These are phyloP conservation scores for Aphodius sticticus DNA, from an alignment of 2,888 invertebrate genomes.

Conservation along the genomic window DNA sequence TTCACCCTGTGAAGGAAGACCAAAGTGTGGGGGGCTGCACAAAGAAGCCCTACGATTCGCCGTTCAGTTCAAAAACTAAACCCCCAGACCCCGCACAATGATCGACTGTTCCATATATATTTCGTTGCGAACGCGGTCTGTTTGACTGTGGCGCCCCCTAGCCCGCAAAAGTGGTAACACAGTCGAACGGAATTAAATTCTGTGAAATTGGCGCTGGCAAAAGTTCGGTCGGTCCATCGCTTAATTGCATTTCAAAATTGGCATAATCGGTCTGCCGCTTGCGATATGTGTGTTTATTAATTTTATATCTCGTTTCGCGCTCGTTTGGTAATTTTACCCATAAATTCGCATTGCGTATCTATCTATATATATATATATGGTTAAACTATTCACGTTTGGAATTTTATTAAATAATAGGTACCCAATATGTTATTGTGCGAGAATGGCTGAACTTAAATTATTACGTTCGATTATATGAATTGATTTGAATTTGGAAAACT, in stretches of 20 bases:
- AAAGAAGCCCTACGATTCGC: background rate
- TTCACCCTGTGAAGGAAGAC: background rate
- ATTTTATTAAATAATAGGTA: too few species aligned
- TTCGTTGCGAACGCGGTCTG: background rate
- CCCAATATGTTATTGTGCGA: too few species aligned
- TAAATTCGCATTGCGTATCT: background rate
- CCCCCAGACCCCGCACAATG: background rate
- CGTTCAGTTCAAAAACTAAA: background rate
- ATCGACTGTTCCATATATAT: background rate
- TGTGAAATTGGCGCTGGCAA: background rate
- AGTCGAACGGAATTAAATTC: background rate
- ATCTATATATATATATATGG: too few species aligned
- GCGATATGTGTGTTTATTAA: background rate
- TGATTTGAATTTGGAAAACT: too few species aligned
- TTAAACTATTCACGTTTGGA: too few species aligned
- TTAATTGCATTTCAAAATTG: constrained; percentile 4
- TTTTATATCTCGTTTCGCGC: background rate
- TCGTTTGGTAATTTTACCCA: background rate
- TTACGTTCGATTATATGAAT: too few species aligned
- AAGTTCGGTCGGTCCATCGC: background rate
- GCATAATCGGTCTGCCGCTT: background rate
- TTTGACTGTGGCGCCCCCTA: background rate
- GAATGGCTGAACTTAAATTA: too few species aligned
- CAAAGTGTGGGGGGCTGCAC: background rate
- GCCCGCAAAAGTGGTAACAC: background rate